phyloP scores from a whole-genome alignment of 2,888 invertebrate genomes.

The Ditylenchus weischeri region DNA sequence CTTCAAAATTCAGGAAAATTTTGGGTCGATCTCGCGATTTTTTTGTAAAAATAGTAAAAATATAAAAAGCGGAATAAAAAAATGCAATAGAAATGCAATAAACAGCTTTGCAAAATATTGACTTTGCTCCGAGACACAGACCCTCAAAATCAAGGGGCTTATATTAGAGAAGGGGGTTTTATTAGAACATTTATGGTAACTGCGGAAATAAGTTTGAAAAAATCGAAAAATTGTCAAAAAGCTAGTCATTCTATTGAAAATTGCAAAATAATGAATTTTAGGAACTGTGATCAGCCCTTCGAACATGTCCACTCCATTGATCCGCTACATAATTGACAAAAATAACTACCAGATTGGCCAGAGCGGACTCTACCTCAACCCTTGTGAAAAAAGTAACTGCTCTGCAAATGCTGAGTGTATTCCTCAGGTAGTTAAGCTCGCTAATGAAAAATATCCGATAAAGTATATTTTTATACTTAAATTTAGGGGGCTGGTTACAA shows the following conservation, averaged over 20 bases:
- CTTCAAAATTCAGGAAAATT: too few relatives aligned
- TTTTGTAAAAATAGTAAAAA: too few relatives aligned
- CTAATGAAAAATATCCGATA: neutral
- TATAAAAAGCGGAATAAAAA: too few relatives aligned
- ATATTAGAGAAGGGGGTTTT: too few relatives aligned
- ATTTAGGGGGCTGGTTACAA: constrained; percentile 53
- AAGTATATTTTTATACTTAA: neutral
- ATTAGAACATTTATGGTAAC: too few relatives aligned
- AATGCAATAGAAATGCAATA: too few relatives aligned
- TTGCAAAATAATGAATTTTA: constrained; percentile 46
- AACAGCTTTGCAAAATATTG: too few relatives aligned
- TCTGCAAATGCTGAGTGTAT: constrained; percentile 55
- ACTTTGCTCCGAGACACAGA: too few relatives aligned
- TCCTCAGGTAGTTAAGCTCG: constrained; percentile 35
- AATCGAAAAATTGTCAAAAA: too few relatives aligned
- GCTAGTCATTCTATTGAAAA: neutral
- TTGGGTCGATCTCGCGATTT: too few relatives aligned
- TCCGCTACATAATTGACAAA: constrained; percentile 48
- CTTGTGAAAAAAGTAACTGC: constrained; percentile 53
- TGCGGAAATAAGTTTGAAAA: constrained; percentile 8
- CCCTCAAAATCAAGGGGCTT: too few relatives aligned
- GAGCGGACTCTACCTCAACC: constrained; percentile 50
- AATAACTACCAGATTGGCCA: constrained; percentile 56
- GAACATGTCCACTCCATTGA: constrained; percentile 49
- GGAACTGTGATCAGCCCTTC: constrained; percentile 49